Base-by-base conservation (phyloP, 2,888 invertebrate genomes). In the Anodontia alba region DNA sequence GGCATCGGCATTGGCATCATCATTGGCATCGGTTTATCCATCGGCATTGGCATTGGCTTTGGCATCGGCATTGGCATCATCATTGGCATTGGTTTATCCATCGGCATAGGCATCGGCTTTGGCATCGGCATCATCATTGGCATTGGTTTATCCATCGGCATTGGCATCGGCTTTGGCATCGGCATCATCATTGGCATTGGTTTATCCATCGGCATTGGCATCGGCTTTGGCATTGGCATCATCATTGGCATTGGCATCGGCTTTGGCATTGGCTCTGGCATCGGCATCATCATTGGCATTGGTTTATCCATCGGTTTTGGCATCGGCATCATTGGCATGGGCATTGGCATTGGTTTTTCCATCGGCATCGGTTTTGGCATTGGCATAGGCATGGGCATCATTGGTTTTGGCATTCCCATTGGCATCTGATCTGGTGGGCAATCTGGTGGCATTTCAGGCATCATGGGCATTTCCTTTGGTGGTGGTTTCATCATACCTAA, bases 111-210 rank as follows among this genome's bases (percentile, higher is more conserved):
- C 26, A 29, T 57, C 26, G 57, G 57, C 29, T n/a, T 51, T 51
- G 10, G 10, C 51, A 51, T 51, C n/a, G 51, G 51, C 51, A 51
- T 51, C 5, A n/a, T 10, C n/a, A 12, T 57, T 17, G 36, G 49
- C 71, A 67, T 77, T 10, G 70, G 69, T 62, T 71, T 76, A 23
- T 8, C 38, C 66, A 72, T 78, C 20, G 70, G 69, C 74, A 74
- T 78, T 17, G 72, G 71, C 69, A 57, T 78, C n/a, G 68, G 68
- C 73, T 68, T 74, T n/a, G 57, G 46, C 70, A 69, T 73, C 7
- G 70, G 70, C 78, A 74, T 78, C 5, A 73, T 67, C 73, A 74
- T 78, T 0, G 69, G 69, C 78, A 78, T 72, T 12, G 62, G 33
- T 33, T 33, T 62, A 2, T 31, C 33, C 62, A 62, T 62, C 33